Evolutionary conservation across 2,888 invertebrate species (phyloP).

Genomic region (Crioceris asparagi): DNA sequence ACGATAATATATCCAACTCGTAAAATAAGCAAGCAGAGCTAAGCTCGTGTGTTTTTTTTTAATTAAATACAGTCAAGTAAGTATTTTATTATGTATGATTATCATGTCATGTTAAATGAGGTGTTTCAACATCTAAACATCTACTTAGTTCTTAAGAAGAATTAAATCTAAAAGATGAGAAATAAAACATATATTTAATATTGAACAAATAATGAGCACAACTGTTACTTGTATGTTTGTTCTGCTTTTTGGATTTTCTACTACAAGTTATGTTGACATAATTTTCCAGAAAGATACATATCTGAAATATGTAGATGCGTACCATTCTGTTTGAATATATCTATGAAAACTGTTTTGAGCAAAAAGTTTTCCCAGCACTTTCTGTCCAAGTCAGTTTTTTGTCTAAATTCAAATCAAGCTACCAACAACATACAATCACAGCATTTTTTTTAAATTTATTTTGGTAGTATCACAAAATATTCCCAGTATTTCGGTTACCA

Average conservation of each 20-base stretch:
- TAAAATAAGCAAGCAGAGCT: constrained; percentile 28
- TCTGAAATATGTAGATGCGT: constrained; percentile 9
- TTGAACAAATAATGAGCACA: constrained; percentile 19
- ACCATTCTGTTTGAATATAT: constrained; percentile 8
- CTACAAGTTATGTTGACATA: constrained; percentile 21
- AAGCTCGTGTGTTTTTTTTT: constrained; percentile 21
- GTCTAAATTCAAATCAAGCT: constrained; percentile 19
- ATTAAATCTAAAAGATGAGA: constrained; percentile 9
- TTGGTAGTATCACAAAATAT: constrained; percentile 41
- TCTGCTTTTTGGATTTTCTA: constrained; percentile 19
- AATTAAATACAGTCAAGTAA: too few relatives aligned
- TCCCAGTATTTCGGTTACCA: constrained; percentile 40
- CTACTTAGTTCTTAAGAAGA: constrained; percentile 12
- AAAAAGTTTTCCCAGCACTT: constrained; percentile 39
- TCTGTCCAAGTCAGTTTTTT: constrained; percentile 27
- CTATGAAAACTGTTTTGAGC: constrained; percentile 25
- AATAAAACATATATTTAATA: constrained; percentile 12
- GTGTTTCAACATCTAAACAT: constrained; percentile 13
- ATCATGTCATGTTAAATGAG: too few relatives aligned
- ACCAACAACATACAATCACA: constrained; percentile 37
- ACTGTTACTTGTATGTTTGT: constrained; percentile 25
- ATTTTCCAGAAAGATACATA: constrained; percentile 13
- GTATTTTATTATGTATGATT: too few relatives aligned
- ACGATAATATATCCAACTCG: constrained; percentile 19
- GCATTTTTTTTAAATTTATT: too few relatives aligned